Percentiles rank a stretch among this genome's conserved stretches.
Conservation (phyloP, 1,140 invertebrate species). For the Myzus persicae region DNA sequence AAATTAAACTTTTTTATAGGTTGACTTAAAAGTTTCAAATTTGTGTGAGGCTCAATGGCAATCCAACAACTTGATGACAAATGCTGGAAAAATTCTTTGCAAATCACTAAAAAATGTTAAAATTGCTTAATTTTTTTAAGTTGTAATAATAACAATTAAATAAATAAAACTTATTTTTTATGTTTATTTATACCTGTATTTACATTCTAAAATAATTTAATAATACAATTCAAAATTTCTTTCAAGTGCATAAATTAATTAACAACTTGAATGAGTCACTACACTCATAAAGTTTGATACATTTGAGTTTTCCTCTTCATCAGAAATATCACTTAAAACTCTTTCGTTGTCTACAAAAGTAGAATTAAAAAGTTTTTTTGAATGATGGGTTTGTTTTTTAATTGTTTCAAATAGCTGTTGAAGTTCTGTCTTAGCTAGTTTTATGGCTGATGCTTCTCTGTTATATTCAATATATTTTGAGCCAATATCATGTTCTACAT, state of each 20-base stretch:
- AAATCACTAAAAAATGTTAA: constrained; percentile 77
- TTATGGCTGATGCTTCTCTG: constrained; percentile 15
- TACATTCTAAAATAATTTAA: not conserved
- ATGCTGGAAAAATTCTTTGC: constrained; percentile 72
- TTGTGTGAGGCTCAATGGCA: constrained; percentile 83
- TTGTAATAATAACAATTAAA: not conserved
- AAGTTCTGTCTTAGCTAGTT: constrained; percentile 29
- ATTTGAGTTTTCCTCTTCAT: constrained; percentile 44
- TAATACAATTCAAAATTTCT: not conserved
- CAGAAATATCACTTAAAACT: constrained; percentile 40
- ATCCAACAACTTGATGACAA: constrained; percentile 77
- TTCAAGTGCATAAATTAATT: not conserved
- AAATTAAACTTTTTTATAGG: constrained; percentile 64
- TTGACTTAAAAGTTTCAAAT: constrained; percentile 81
- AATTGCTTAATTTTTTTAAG: constrained; percentile 65
- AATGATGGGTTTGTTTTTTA: constrained; percentile 16
- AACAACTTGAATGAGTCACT: constrained; percentile 26
- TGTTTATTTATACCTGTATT: not conserved
- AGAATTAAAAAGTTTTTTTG: constrained; percentile 20
- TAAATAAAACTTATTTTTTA: not conserved
- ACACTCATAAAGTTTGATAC: constrained; percentile 38
- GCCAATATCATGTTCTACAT: not conserved
- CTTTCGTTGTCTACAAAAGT: not conserved
- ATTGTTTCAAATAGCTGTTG: constrained; percentile 33
- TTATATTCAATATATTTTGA: constrained; percentile 28